Base-by-base conservation (phyloP, 2,113 vertebrate genomes). In the Phalacrocorax aristotelis region DNA sequence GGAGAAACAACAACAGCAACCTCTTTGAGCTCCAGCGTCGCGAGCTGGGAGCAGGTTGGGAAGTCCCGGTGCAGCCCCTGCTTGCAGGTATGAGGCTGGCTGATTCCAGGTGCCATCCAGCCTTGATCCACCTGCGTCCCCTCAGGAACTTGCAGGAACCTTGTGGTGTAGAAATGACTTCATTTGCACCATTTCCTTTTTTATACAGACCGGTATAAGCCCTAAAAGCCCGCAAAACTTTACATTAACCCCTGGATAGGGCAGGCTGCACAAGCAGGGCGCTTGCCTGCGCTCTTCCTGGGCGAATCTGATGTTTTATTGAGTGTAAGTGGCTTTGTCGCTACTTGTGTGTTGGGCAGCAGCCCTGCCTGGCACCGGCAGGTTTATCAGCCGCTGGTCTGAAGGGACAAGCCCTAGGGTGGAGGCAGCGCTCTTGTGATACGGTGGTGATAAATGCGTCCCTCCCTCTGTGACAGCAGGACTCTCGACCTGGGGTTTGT, bases 311-410 rank as follows among this genome's bases (percentile, higher is more conserved):
- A 2, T 16, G 42, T 8, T 25, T 57, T 11, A 1, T 1, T 30
- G 69, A 6, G 69, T 0, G 10, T 11, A 1, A 23, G 48, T 6
- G 64, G 22, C 17, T 38, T 20, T 58, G 48, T 34, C 27, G 0
- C 9, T 5, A 0, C 30, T 26, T 9, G 16, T 15, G 0, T 2
- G 2, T 2, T 1, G 65, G 9, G 19, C 32, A 19, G 64, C 72
- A 11, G 60, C 66, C 23, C 68, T 25, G 44, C 32, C 69, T 51
- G 90, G 34, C 62, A 30, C 55, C 3, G 2, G 25, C 20, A 5
- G 42, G 29, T 26, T 58, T 71, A 62, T 72, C 80, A 40, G 29
- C 32, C 2, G 0, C 21, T 2, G 9, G 6, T 70, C 23, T 8
- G 66, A 27, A 74, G 29, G 54, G 49, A 83, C 15, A 12, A 74